phyloP scores from a whole-genome alignment of 2,888 invertebrate species.

The Ophion costatus region DNA sequence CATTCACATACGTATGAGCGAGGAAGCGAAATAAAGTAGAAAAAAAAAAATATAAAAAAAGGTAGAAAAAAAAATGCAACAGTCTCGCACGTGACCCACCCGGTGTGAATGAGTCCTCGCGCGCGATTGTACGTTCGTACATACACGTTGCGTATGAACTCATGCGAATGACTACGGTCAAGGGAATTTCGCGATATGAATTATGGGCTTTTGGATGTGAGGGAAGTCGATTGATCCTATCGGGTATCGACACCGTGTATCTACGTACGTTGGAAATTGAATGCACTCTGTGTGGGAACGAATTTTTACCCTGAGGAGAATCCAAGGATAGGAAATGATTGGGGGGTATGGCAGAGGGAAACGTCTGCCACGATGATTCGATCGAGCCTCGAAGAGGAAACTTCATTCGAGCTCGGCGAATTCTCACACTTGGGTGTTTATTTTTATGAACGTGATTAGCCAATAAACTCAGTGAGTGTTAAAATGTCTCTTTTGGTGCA shows the following conservation, averaged over 20 bases:
- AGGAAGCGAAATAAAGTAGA: not conserved
- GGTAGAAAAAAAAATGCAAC: not conserved
- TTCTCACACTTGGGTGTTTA: not conserved
- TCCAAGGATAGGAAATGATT: not conserved
- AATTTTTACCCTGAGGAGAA: not conserved
- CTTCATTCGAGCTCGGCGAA: not conserved
- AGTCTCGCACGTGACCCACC: constrained; percentile 27
- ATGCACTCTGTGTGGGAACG: not conserved
- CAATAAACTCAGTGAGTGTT: not conserved
- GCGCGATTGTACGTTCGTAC: not conserved
- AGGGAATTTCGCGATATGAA: not conserved
- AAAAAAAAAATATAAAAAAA: not conserved
- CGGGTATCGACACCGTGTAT: not conserved
- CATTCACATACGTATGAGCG: constrained; percentile 5
- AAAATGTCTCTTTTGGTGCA: not conserved
- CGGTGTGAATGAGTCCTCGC: constrained; percentile 21
- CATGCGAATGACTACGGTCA: constrained; percentile 14
- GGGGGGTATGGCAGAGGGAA: no score
- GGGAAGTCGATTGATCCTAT: not conserved
- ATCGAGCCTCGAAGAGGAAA: no score
- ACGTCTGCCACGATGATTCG: no score
- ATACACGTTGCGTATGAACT: not conserved
- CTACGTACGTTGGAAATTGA: not conserved
- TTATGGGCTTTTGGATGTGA: not conserved
- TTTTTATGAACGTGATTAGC: not conserved